phyloP scores from a whole-genome alignment of 2,113 vertebrate genomes.

The Acrocephalus arundinaceus region DNA sequence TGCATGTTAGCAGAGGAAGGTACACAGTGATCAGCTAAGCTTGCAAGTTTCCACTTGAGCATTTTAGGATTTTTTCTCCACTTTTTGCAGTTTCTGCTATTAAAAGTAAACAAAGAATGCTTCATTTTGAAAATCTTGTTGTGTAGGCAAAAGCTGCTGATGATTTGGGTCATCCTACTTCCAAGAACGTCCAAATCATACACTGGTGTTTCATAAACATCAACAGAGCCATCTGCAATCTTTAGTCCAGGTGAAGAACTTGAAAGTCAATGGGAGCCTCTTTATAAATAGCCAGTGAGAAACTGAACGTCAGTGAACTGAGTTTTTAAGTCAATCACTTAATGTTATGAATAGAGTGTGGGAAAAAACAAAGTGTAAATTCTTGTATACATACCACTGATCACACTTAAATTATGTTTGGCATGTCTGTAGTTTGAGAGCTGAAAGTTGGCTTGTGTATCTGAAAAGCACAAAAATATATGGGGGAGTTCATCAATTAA shows the following conservation, averaged over 20 bases:
- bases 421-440: neutral
- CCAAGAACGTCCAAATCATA: neutral
- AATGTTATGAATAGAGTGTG: neutral
- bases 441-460: neutral
- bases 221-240: neutral
- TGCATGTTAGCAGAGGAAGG: neutral
- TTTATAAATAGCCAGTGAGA: neutral
- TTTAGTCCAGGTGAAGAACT: neutral
- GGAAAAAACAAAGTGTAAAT: neutral
- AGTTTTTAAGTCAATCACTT: neutral
- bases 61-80: neutral
- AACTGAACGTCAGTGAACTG: neutral
- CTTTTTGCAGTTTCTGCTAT: neutral
- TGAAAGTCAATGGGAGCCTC: neutral
- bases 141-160: slow-evolving; percentile 6
- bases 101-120: slow-evolving; percentile 19
- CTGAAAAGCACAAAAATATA: neutral
- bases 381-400: neutral
- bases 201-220: neutral
- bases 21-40: neutral
- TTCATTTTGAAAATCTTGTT: slow-evolving; percentile 34
- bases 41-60: neutral
- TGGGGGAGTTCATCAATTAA: neutral
- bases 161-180: neutral
- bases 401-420: neutral